These are phyloP conservation scores for Colius striatus DNA, from an alignment of 2,113 vertebrate genomes.

Conservation along the genomic window DNA sequence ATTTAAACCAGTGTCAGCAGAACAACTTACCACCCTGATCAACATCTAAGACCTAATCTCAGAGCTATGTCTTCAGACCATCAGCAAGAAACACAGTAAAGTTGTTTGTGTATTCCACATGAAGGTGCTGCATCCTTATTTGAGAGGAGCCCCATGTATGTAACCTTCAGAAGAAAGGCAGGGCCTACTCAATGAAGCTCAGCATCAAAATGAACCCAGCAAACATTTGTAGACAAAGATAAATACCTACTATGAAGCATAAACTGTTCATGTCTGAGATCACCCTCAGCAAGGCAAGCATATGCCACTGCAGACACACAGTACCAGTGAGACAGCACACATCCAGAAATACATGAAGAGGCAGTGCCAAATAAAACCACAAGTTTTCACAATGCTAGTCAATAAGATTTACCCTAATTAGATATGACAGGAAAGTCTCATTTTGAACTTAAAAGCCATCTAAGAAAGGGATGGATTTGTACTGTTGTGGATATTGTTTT, in stretches of 20 bases:
- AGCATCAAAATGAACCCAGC: neutral
- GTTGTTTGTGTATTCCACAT: neutral
- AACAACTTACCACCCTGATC: neutral
- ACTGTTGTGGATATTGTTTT: neutral
- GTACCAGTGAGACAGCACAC: neutral
- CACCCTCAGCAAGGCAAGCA: neutral
- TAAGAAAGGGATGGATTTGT: neutral
- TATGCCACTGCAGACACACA: neutral
- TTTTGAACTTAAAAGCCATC: neutral
- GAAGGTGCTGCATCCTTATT: neutral
- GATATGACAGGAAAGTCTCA: neutral
- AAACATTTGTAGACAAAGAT: neutral
- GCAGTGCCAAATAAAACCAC: neutral
- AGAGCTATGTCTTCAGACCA: neutral
- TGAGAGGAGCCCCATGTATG: neutral
- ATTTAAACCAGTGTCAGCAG: neutral
- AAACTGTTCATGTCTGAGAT: accelerated
- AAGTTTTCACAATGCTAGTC: neutral
- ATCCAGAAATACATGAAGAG: neutral
- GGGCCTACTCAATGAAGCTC: neutral
- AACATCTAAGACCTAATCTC: neutral
- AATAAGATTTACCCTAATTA: neutral
- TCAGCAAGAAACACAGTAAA: neutral
- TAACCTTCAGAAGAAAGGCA: neutral
- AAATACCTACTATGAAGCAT: neutral